Evolutionary conservation across 2,888 invertebrate genomes (phyloP).

Genomic region (Thysanoteuthis rhombus): DNA sequence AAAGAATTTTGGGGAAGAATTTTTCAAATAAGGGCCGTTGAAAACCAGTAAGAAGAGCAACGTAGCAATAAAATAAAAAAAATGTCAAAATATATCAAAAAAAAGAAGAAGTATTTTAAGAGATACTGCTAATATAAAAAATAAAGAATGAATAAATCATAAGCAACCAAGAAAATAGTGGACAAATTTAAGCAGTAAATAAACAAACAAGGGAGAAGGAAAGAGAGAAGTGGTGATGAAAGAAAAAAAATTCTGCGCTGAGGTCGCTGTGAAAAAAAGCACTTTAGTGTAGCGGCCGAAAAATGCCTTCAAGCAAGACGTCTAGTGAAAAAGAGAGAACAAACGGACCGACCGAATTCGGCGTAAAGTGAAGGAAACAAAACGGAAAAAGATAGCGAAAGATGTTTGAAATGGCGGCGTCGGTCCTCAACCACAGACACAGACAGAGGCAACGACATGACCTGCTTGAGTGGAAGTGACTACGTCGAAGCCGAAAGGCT

Average conservation of each 20-base stretch:
- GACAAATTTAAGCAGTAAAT: too few relatives aligned
- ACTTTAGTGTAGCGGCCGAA: background rate
- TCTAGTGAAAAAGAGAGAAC: background rate
- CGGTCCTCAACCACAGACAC: background rate
- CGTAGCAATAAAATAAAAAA: too few relatives aligned
- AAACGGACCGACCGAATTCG: background rate
- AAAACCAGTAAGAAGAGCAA: too few relatives aligned
- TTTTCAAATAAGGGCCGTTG: too few relatives aligned
- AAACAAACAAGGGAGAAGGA: background rate
- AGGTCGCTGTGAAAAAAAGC: background rate
- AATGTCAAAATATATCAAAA: too few relatives aligned
- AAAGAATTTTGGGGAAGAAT: too few relatives aligned
- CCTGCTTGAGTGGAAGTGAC: background rate
- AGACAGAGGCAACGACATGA: background rate
- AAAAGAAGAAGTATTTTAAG: too few relatives aligned
- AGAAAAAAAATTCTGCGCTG: background rate
- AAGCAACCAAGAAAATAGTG: too few relatives aligned
- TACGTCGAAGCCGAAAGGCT: background rate
- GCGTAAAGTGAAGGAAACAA: background rate
- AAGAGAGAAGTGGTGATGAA: background rate
- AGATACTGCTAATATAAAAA: too few relatives aligned
- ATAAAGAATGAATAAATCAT: too few relatives aligned
- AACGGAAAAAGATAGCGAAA: background rate
- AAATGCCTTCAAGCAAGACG: background rate
- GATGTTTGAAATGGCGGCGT: background rate